Conservation (phyloP, 2,888 invertebrate genomes). For the Lottia scabra region DNA sequence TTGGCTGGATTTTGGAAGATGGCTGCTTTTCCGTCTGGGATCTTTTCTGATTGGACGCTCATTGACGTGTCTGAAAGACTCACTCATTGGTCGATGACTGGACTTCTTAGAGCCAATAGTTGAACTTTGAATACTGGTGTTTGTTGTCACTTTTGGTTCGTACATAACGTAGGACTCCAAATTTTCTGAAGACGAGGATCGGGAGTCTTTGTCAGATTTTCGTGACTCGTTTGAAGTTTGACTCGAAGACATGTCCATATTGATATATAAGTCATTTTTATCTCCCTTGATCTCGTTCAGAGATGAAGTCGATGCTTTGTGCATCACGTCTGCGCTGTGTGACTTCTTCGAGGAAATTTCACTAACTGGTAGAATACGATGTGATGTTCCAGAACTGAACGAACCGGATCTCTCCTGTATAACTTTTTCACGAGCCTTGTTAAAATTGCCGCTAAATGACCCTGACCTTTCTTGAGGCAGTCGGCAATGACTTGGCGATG, state of each 20-base stretch:
- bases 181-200: constrained; percentile 22
- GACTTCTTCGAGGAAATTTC: constrained; percentile 32
- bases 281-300: neutral
- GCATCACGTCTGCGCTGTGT: constrained; percentile 12
- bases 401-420: constrained; percentile 13
- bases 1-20: neutral
- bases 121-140: neutral
- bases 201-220: neutral
- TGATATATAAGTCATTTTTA: constrained; percentile 21
- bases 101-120: constrained; percentile 23
- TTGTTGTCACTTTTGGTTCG: constrained; percentile 18
- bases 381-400: constrained; percentile 25
- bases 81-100: constrained; percentile 19
- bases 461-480: constrained; percentile 31
- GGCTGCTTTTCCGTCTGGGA: neutral
- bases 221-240: neutral
- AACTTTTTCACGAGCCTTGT: neutral
- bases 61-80: neutral
- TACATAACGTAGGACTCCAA: constrained; percentile 30
- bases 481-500: constrained; percentile 31
- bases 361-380: constrained; percentile 27
- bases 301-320: neutral
- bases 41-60: neutral
- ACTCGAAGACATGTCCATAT: constrained; percentile 19
- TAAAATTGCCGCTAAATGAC: constrained; percentile 23